Evolutionary conservation across 2,888 invertebrate species (phyloP).

Genomic region (Byasa hedistus): DNA sequence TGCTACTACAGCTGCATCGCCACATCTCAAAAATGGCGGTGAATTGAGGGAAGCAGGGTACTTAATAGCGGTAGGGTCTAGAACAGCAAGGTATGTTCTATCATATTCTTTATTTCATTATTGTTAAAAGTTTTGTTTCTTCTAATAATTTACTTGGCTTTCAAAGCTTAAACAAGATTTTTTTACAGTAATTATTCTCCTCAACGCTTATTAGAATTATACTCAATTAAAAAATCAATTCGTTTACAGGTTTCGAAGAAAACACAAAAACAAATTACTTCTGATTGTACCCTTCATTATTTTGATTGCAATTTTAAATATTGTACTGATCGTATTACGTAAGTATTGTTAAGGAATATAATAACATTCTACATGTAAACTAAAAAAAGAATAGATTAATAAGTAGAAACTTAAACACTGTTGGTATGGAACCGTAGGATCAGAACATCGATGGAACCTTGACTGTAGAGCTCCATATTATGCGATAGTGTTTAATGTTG

Average conservation of each 20-base stretch:
- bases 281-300: conserved; percentile 71
- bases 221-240: neutral
- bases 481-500: too few species aligned
- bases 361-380: too few species aligned
- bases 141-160: neutral
- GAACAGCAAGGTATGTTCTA: conserved; percentile 66
- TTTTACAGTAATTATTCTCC: too few species aligned
- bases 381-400: too few species aligned
- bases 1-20: conserved; percentile 48
- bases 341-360: conserved; percentile 51
- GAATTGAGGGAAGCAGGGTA: conserved; percentile 69
- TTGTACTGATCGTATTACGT: conserved; percentile 78
- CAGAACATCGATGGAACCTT: too few species aligned
- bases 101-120: neutral
- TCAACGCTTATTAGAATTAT: too few species aligned
- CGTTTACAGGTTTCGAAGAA: conserved; percentile 81
- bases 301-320: conserved; percentile 63
- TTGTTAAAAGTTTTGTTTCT: neutral
- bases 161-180: too few species aligned
- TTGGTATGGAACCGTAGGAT: too few species aligned
- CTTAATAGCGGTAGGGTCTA: conserved; percentile 74
- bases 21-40: conserved; percentile 66
- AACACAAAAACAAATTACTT: conserved; percentile 79
- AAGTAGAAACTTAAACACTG: too few species aligned
- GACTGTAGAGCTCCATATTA: too few species aligned